Base-by-base conservation (phyloP, 2,113 vertebrate species). In the Eonycteris spelaea region DNA sequence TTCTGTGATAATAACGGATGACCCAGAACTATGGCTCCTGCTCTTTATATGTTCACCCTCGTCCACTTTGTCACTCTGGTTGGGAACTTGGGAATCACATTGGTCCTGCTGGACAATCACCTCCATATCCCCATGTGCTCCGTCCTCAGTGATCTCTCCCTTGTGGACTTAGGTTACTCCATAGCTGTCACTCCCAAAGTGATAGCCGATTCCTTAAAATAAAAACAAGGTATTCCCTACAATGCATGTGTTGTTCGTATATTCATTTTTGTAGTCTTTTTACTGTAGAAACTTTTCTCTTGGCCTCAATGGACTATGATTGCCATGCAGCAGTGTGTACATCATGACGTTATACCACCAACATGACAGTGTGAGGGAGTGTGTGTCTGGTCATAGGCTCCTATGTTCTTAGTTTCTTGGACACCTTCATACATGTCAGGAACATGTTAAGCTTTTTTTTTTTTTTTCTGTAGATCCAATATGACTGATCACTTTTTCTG, bases 401-500 rank as follows among this genome's bases (percentile, higher is more conserved):
- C 19, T 85, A 75, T 0, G 0, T 19, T 4, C 7, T 22, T 75
- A 4, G 90, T 2, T 84, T 75, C 26, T 61, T 51, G 18, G 51
- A 74, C 13, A 92, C 35, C 18, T 95, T 79, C 7, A 97, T 51
- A 4, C 51, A 51, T 51, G 51, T 51, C 51, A 51, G 7, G 48
- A 51, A 51, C 14, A 14, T 51, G 48, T 51, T 51, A 51, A 51
- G 13, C 48, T 51, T 48, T 14, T 51, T 91, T 87, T 3, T 75
- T 65, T 8, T 95, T 87, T 8, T 96, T 77, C 65, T 97, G 91
- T 33, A 59, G 33, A 7, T 84, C 45, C 1, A 74, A 67, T 40
- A 28, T 93, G 22, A 11, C 97, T 0, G 22, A 96, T 5, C 82
- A 96, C 53, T 97, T 96, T 68, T 94, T 97, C 92, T 97, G 97